Conservation (phyloP, 2,797 vertebrate species). For the Lepus townsendii region DNA sequence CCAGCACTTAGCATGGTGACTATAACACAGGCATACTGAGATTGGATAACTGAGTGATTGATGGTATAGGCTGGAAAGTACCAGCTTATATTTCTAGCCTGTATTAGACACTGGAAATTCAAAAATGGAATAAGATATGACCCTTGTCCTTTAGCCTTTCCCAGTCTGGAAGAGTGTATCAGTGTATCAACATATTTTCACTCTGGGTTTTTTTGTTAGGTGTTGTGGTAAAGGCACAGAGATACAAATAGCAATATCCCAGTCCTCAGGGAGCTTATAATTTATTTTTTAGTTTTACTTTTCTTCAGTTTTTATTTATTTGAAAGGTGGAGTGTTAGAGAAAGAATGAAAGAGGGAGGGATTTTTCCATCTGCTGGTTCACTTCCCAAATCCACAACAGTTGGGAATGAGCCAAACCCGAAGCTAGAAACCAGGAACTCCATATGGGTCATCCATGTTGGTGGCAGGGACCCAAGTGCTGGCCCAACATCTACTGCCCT, state of each 20-base stretch:
- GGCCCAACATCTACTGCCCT: no score
- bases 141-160: background rate
- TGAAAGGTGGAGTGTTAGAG: no score
- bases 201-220: background rate
- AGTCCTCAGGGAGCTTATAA: constrained; percentile 18
- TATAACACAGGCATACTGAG: background rate
- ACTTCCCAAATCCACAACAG: no score
- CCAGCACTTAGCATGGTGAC: background rate
- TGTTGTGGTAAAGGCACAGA: background rate
- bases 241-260: background rate
- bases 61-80: background rate
- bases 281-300: no score
- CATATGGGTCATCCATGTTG: no score
- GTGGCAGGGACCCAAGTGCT: no score
- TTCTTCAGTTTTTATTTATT: no score
- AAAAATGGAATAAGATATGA: background rate
- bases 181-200: background rate
- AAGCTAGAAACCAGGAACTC: no score
- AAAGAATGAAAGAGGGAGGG: no score
- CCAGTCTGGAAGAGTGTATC: background rate
- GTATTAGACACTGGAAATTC: background rate
- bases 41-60: background rate
- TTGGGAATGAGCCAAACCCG: no score
- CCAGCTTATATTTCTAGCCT: background rate
- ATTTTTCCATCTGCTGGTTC: no score